Base-by-base conservation (phyloP, 2,797 vertebrate species). In the Fistularia commersonii region DNA sequence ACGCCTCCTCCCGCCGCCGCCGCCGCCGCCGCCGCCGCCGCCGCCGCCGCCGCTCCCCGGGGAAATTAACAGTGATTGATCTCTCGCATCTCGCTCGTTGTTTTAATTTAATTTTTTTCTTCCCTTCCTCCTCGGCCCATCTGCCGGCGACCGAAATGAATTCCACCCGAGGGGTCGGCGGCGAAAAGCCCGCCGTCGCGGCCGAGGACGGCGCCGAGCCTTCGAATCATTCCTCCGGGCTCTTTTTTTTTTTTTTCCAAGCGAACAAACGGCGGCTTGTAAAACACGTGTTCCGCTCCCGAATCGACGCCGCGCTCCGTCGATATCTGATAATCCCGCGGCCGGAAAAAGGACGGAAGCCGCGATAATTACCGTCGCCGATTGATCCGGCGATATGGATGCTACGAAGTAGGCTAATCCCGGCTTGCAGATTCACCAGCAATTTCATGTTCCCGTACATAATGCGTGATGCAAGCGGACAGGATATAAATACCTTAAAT, bases 351-450 rank as follows among this genome's bases (percentile, higher is more conserved):
- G 42, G 36, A 34, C 41, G 12, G 32, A 5, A 51, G 47, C 54
- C 53, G 42, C 67, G 47, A 61, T 61, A 51, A 64, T 14, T 42
- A 6, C 36, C 23, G 47, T 59, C 63, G 54, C 38, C 45, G 51
- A 78, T 68, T 68, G 61, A 64, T 56, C 48, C 6, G n/a, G 23
- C 0, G 59, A 76, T 69, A 68, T 58, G 39, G 74, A 68, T 71
- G 65, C 79, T 59, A 52, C 60, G 55, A 82, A 78, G 53, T 65
- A 66, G 77, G 61, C 54, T 76, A 82, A 83, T 82, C 76, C 64
- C 44, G 68, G 41, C 66, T 73, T 72, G 48, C n/a, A 60, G 71
- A 54, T 67, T 45, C 54, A 66, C 64, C 48, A 62, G 58, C 53
- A 53, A 42, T 68, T 61, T 54, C 1, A 10, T 49, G 15, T 45